phyloP scores from a whole-genome alignment of 2,797 vertebrate genomes.

The Nasua narica region DNA sequence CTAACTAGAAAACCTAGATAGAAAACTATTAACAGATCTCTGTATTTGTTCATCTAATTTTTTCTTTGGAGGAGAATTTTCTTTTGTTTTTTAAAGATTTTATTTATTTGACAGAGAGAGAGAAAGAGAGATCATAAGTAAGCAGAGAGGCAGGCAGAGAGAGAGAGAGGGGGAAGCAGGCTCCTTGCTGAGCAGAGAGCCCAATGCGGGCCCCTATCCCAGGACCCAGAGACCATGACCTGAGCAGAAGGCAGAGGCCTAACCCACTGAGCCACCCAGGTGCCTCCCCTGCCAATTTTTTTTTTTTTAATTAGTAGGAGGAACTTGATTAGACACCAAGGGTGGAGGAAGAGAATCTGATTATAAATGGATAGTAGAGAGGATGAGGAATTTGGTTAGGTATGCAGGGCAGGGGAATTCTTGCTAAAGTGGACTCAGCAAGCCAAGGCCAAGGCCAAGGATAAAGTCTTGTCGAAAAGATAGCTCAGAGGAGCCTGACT shows the following conservation, averaged over 20 bases:
- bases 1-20: not conserved
- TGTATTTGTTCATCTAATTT: not conserved
- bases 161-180: not conserved
- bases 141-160: not conserved
- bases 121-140: not conserved
- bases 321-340: not conserved
- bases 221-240: not conserved
- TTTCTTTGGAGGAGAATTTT: not conserved
- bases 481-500: not conserved
- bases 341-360: not conserved
- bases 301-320: not conserved
- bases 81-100: not conserved
- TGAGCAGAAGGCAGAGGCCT: not conserved
- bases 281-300: fast-evolving
- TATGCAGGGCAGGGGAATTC: not conserved
- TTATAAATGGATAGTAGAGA: not conserved
- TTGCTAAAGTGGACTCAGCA: not conserved
- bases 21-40: not conserved
- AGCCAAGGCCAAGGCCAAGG: not conserved
- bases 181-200: not conserved
- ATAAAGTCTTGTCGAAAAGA: not conserved
- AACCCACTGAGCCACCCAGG: not conserved
- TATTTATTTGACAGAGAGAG: not conserved
- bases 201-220: fast-evolving
- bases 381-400: not conserved